phyloP scores from a whole-genome alignment of 2,113 vertebrate genomes.

The Danio rerio region DNA sequence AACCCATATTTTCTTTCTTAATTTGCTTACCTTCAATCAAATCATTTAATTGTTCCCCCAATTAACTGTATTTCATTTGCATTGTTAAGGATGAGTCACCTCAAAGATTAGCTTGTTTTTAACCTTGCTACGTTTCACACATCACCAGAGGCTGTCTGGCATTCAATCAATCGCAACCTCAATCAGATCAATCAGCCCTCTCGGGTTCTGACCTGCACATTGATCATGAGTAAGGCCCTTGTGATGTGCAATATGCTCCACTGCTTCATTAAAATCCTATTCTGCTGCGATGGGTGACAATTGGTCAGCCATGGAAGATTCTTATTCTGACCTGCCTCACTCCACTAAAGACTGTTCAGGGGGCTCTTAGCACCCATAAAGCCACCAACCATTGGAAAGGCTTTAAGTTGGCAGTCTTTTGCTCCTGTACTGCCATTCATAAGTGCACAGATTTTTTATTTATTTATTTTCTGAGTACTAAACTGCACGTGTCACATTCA shows the following conservation, averaged over 20 bases:
- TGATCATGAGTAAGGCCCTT: constrained; percentile 54
- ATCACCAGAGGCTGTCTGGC: constrained; percentile 7
- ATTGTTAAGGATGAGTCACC: not conserved
- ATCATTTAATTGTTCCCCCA: constrained; percentile 26
- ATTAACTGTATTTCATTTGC: not conserved
- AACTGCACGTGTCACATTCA: not conserved
- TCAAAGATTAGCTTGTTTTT: constrained; percentile 9
- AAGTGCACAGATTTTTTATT: not conserved
- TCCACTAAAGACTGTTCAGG: constrained; percentile 20
- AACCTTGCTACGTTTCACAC: constrained; percentile 43
- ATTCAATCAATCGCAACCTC: constrained; percentile 40
- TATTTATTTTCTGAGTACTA: no score
- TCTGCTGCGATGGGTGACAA: constrained; percentile 16
- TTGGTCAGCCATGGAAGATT: constrained; percentile 18
- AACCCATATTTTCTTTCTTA: no score
- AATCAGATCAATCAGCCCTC: constrained; percentile 51
- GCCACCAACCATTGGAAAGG: constrained; percentile 7
- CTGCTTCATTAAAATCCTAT: constrained; percentile 55
- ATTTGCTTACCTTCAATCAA: no score
- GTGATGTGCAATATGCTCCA: constrained; percentile 33
- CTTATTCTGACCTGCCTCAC: constrained; percentile 12
- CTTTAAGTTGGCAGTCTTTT: constrained; percentile 11
- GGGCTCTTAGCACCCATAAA: constrained; percentile 18
- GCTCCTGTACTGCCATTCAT: constrained; percentile 16
- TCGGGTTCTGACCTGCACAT: constrained; percentile 54